Percentiles rank a stretch among this genome's conserved stretches.
These are phyloP conservation scores for Cyclargus thomasi DNA, from an alignment of 1,140 invertebrate genomes.

Conservation along the genomic window DNA sequence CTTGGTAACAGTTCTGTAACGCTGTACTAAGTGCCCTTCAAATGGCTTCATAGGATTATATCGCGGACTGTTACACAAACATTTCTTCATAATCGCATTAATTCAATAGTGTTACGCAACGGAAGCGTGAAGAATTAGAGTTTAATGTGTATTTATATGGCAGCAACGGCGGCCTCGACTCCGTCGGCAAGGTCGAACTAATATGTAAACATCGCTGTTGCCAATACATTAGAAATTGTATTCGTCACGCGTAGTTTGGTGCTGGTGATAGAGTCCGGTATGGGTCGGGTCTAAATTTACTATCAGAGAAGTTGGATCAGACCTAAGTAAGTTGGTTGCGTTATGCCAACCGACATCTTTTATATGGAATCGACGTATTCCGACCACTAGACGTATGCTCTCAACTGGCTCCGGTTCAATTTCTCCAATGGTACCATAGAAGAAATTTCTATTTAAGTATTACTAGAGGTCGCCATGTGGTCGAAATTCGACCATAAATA, in stretches of 20 bases:
- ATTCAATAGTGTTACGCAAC: slow-evolving; percentile 14
- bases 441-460: too few relatives aligned
- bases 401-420: too few relatives aligned
- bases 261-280: not conserved
- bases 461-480: too few relatives aligned
- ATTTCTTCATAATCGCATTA: slow-evolving; percentile 14
- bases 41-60: not conserved
- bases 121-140: slow-evolving; percentile 7
- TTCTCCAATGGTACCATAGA: too few relatives aligned
- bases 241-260: not conserved
- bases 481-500: too few relatives aligned
- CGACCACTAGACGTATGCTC: too few relatives aligned
- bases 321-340: too few relatives aligned
- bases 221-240: not conserved
- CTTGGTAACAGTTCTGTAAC: not conserved
- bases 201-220: slow-evolving; percentile 11
- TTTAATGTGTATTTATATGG: slow-evolving; percentile 12
- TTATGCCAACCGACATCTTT: too few relatives aligned
- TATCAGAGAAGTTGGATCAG: too few relatives aligned
- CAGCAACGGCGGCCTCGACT: not conserved
- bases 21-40: not conserved
- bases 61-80: not conserved
- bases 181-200: not conserved
- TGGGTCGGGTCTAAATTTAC: too few relatives aligned
- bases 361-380: too few relatives aligned